phyloP scores from a whole-genome alignment of 2,797 vertebrate genomes.

The Hirundo rustica region DNA sequence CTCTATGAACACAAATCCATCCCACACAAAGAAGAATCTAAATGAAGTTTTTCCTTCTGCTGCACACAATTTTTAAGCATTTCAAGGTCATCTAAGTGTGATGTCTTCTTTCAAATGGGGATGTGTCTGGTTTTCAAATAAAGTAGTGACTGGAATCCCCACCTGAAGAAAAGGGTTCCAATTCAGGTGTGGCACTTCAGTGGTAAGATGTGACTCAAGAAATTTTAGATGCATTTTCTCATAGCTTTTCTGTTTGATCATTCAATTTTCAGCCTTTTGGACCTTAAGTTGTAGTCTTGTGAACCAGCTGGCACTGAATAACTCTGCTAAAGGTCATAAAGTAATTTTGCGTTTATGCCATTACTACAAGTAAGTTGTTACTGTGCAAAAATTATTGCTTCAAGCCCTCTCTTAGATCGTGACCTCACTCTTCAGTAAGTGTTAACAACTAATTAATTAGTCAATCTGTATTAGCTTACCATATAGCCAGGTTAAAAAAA shows the following conservation, averaged over 20 bases:
- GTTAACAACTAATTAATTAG: neutral
- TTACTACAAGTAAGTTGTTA: neutral
- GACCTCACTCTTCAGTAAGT: neutral
- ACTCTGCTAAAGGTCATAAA: neutral
- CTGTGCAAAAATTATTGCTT: neutral
- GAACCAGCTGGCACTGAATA: neutral
- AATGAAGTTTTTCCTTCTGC: neutral
- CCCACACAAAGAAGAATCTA: neutral
- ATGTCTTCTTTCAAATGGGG: neutral
- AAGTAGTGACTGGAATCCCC: too few species aligned
- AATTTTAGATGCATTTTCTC: neutral
- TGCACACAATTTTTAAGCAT: neutral
- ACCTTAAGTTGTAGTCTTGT: neutral
- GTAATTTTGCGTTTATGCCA: neutral
- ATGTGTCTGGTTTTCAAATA: neutral
- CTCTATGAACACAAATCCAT: neutral
- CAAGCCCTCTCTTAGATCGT: neutral
- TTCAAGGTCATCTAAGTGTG: neutral
- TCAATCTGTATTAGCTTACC: neutral
- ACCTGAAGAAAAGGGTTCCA: neutral
- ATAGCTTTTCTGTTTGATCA: neutral
- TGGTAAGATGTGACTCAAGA: neutral
- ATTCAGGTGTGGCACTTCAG: neutral
- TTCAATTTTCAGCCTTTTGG: neutral
- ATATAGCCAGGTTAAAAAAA: neutral